Evolutionary conservation across 1,140 invertebrate genomes (phyloP).

Genomic region (Ceratosolen fusciceps): DNA sequence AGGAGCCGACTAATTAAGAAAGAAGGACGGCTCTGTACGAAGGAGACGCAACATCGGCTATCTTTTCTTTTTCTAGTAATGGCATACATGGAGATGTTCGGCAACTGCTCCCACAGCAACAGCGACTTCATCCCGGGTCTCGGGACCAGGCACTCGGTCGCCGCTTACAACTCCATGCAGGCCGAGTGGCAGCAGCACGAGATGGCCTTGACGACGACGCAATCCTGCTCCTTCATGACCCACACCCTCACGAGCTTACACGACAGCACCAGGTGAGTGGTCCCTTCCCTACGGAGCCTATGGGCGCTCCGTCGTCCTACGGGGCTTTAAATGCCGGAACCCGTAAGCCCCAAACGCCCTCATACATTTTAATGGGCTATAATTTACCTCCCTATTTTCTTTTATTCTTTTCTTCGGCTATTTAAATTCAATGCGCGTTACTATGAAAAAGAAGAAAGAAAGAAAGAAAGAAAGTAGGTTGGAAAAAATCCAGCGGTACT

Average conservation of each 20-base stretch:
- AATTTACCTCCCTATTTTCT: too few relatives aligned
- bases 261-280: constrained; percentile 66
- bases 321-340: too few relatives aligned
- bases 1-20: background rate
- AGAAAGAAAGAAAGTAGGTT: too few relatives aligned
- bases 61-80: constrained; percentile 80
- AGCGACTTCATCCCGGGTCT: constrained; percentile 78
- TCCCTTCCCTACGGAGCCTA: background rate
- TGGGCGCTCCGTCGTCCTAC: too few relatives aligned
- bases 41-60: background rate
- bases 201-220: constrained; percentile 73
- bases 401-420: too few relatives aligned
- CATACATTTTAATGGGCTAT: too few relatives aligned
- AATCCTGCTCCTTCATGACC: constrained; percentile 75
- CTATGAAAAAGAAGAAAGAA: too few relatives aligned
- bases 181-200: constrained; percentile 78
- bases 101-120: constrained; percentile 85
- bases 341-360: too few relatives aligned
- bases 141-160: constrained; percentile 82
- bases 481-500: too few relatives aligned
- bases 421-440: too few relatives aligned
- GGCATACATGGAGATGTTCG: constrained; percentile 96
- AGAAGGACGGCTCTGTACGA: background rate
- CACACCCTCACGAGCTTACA: constrained; percentile 68
- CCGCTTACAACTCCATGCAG: constrained; percentile 82